These are phyloP conservation scores for Sclerodermus sp. DNA, from an alignment of 2,888 invertebrate species.

Conservation along the genomic window DNA sequence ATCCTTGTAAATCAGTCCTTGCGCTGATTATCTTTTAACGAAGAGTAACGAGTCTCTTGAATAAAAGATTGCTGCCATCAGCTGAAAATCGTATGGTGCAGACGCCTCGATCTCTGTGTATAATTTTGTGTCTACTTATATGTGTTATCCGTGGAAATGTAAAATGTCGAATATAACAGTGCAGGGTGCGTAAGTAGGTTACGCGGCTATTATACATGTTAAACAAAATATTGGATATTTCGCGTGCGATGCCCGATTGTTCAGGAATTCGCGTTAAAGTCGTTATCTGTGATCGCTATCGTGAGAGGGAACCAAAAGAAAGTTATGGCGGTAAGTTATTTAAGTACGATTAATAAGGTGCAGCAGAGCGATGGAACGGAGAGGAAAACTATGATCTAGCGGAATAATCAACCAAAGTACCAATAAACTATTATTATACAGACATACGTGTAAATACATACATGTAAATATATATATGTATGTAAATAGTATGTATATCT, in stretches of 20 bases:
- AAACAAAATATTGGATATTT: slow-evolving; percentile 34
- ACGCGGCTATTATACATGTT: not conserved
- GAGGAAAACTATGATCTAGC: slow-evolving; percentile 59
- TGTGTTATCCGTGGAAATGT: no score
- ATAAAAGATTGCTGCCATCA: no score
- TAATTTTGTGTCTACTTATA: no score
- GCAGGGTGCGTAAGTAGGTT: not conserved
- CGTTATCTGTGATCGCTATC: no score
- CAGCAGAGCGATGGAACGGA: slow-evolving; percentile 40
- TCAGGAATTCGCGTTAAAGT: slow-evolving; percentile 9
- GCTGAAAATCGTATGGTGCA: no score
- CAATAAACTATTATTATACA: slow-evolving; percentile 61
- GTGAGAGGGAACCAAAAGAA: slow-evolving; percentile 1
- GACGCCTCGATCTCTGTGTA: no score
- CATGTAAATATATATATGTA: slow-evolving; percentile 10
- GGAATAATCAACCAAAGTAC: slow-evolving; percentile 72
- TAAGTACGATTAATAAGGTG: slow-evolving; percentile 20
- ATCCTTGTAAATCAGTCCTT: no score
- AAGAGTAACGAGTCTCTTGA: no score
- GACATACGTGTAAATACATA: slow-evolving; percentile 14
- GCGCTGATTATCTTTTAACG: no score
- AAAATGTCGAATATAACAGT: not conserved
- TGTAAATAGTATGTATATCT: slow-evolving; percentile 36
- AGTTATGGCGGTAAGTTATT: slow-evolving; percentile 5
- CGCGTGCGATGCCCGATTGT: slow-evolving; percentile 34